Base-by-base conservation (phyloP, 2,888 invertebrate species). In the Dryococelus australis region DNA sequence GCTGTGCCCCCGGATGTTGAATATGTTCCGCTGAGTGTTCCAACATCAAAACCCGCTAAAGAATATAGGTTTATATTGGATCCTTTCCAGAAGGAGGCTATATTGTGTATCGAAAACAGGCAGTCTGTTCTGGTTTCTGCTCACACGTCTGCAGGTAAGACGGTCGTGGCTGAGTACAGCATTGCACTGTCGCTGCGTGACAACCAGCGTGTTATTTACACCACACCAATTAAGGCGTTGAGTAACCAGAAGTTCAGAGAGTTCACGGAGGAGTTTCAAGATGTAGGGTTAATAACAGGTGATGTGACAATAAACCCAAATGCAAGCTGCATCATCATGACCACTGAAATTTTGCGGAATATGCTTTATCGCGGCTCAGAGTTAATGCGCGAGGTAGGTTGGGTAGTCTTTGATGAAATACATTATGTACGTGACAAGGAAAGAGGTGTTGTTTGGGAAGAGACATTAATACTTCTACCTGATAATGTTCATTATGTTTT, bases 391-490 rank as follows among this genome's bases (percentile, higher is more conserved):
- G 99, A 99, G 94, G 99, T 99, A 0, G 99, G 99, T 86, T 99
- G 99, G 99, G 99, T 99, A 0, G 94, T 99, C 87, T 99, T 99
- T 93, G 99, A 99, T 92, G 99, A 99, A 93, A 99, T 99, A 91
- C 99, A 99, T 93, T 99, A 99, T 92, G 99, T 99, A 99, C 95
- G 99, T 91, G 99, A 99, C 92, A 99, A 99, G 93, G 99, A 99
- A 92, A 95, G 99, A 91, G 99, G 99, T 86, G 99, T 99, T 13
- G 99, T 99, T 0, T 99, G 99, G 99, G 99, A 99, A 94, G 99
- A 99, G 93, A 99, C 99, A 0, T 94, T 99, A 65, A 99, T 99
- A 91, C 94, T 99, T 53, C 93, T 99, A 79, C 99, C 99, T 0
- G 98, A 99, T 92, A 99, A 98, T 91, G 99, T 99, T 0, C 98